phyloP scores from a whole-genome alignment of 2,797 vertebrate species.

The Rhinella marina region DNA sequence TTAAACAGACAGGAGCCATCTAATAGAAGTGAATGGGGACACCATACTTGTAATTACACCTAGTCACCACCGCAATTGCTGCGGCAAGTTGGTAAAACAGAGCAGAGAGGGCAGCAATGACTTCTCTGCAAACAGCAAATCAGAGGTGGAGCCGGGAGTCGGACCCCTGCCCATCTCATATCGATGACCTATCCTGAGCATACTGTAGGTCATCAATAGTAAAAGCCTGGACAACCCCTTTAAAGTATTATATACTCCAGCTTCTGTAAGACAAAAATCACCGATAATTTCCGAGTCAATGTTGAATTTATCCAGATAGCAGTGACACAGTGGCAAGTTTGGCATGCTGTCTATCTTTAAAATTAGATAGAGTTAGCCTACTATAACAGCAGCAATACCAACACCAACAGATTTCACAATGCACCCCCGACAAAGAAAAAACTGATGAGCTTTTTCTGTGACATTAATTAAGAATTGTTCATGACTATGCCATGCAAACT shows the following conservation, averaged over 20 bases:
- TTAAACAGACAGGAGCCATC: no score
- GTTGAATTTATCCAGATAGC: background rate
- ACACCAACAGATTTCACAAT: background rate
- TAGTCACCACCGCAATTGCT: no score
- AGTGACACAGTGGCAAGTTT: background rate
- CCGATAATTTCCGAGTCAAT: background rate
- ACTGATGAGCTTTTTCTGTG: background rate
- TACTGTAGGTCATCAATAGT: no score
- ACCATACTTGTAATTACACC: no score
- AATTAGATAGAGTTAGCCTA: background rate
- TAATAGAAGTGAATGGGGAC: no score
- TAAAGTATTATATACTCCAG: background rate
- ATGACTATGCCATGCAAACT: constrained; percentile 34
- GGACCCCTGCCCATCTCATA: no score
- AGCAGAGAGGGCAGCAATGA: no score
- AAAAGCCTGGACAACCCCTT: no score
- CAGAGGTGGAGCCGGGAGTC: no score
- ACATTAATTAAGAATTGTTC: constrained; percentile 25
- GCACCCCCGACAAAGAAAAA: background rate
- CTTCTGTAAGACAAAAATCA: background rate
- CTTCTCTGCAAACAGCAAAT: no score
- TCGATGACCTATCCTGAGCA: no score
- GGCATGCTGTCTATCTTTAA: background rate
- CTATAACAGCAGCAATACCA: background rate
- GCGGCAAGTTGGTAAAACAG: no score